Percentiles rank a stretch among this genome's conserved stretches.
These are phyloP conservation scores for Anhinga anhinga DNA, from an alignment of 2,113 vertebrate genomes.

Conservation along the genomic window DNA sequence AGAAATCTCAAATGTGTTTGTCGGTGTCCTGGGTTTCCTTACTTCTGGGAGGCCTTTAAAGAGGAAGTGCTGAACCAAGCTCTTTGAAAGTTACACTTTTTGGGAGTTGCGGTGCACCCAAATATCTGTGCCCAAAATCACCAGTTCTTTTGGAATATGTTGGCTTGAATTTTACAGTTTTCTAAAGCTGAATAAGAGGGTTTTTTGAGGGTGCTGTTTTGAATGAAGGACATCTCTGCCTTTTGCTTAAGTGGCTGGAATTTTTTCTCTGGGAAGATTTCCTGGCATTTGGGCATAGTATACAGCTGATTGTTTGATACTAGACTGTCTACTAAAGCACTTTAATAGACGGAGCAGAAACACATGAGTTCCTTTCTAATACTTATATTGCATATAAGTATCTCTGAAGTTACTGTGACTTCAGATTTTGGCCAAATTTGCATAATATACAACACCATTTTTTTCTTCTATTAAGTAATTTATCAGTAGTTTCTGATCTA, in stretches of 20 bases:
- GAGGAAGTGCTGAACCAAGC: not conserved
- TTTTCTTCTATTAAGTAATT: not conserved
- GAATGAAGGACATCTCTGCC: not conserved
- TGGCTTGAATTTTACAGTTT: not conserved
- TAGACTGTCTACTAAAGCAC: not conserved
- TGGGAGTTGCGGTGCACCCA: not conserved
- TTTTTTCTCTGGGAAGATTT: not conserved
- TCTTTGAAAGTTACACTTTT: not conserved
- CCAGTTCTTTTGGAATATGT: not conserved
- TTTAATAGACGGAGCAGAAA: not conserved
- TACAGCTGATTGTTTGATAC: not conserved
- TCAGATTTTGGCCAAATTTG: too few species aligned
- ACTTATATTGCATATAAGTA: not conserved
- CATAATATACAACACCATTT: too few species aligned
- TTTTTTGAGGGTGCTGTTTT: not conserved
- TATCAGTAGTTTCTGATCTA: not conserved
- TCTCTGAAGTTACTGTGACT: not conserved
- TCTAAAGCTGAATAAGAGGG: not conserved
- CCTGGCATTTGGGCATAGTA: not conserved
- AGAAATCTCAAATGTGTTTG: not conserved
- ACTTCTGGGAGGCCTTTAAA: not conserved
- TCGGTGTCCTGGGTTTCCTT: not conserved
- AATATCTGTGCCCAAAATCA: not conserved
- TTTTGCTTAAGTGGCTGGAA: not conserved
- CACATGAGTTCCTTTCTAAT: not conserved